Base-by-base conservation (phyloP, 2,113 vertebrate species). In the Dipodomys stephensi region DNA sequence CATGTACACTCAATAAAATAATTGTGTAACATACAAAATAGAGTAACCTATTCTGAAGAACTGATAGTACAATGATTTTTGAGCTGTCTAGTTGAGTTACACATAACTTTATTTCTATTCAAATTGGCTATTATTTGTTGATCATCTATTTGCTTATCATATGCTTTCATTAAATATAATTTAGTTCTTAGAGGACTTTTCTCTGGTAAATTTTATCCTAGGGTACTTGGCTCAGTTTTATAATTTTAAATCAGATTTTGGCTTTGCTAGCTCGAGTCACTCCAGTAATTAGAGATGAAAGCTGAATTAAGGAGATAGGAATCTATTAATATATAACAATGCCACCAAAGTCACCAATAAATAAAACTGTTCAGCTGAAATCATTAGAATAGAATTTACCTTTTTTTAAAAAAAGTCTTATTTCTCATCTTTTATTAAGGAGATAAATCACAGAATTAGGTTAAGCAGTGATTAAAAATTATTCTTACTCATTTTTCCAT, bases 291-390 rank as follows among this genome's bases (percentile, higher is more conserved):
- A 92, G 81, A 95, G 87, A 76, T 78, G 57, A 95, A 95, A 92
- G 7, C 49, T 84, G 84, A 96, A 94, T 92, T 95, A 90, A 91
- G 27, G 79, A 62, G 67, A 91, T 93, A 87, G 44, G 10, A 95
- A 94, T 92, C 57, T 95, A 97, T 94, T 95, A 94, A 94, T 91
- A 95, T 88, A 89, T 88, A 94, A 94, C 94, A 86, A 95, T 83
- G 44, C 8, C 80, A 91, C 71, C 49, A n/a, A 39, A 82, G 49
- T 90, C 60, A 87, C 73, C 78, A 89, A 96, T 91, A 97, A 94
- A 96, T 95, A 95, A 96, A 88, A 73, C 13, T 71, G 25, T 0
- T 87, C 16, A 32, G 81, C 39, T 32, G 65, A 92, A 89, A 92
- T 91, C 22, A 94, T 83, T 94, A 92, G 78, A 93, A 87, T 82